Evolutionary conservation across 2,888 invertebrate genomes (phyloP).

Genomic region (Nematopogon swammerdamellus): DNA sequence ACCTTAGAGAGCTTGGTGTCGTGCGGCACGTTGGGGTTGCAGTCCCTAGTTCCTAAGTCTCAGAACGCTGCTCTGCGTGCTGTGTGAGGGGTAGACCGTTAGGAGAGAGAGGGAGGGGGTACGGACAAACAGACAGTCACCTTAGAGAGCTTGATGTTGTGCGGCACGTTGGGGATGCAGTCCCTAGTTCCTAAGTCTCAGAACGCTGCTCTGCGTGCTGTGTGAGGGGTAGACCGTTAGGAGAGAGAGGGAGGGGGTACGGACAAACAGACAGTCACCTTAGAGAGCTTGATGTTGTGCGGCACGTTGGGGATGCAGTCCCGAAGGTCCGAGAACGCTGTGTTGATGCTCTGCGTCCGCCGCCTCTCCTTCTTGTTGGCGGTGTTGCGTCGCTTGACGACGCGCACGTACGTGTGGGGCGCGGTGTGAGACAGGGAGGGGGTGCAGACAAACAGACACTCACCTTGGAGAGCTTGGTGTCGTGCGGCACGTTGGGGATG

Average conservation of each 20-base stretch:
- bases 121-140: conserved; percentile 39
- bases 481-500: conserved; percentile 94
- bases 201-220: conserved; percentile 70
- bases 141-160: conserved; percentile 84
- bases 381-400: conserved; percentile 41
- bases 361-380: conserved; percentile 87
- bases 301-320: conserved; percentile 97
- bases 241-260: conserved; percentile 22
- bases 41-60: conserved; percentile 81
- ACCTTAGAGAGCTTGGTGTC: conserved; percentile 96
- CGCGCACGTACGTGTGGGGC: not conserved
- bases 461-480: conserved; percentile 93
- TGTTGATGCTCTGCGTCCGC: conserved; percentile 78
- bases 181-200: conserved; percentile 77
- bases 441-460: conserved; percentile 33
- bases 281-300: conserved; percentile 91
- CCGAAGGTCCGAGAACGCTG: conserved; percentile 87
- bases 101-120: conserved; percentile 58
- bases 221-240: conserved; percentile 14
- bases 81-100: no score
- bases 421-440: not conserved
- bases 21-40: conserved; percentile 93
- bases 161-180: conserved; percentile 85
- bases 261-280: conserved; percentile 44
- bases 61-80: conserved; percentile 84